Evolutionary conservation across 2,113 vertebrate genomes (phyloP).

Genomic region (Spea multiplicata): DNA sequence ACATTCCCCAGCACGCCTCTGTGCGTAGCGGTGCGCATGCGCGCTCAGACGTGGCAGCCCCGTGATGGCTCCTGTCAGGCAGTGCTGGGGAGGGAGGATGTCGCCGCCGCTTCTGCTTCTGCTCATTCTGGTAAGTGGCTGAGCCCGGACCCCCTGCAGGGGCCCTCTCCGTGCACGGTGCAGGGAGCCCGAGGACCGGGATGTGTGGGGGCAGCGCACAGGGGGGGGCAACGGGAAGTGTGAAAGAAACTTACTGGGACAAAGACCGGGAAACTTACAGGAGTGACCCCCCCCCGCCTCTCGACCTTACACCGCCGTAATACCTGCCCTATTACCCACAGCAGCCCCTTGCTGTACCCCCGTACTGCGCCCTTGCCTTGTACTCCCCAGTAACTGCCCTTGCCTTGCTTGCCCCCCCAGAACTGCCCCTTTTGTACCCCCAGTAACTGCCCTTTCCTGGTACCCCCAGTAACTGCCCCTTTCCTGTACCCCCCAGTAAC

Average conservation of each 20-base stretch:
- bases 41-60: conserved; percentile 38
- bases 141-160: background rate
- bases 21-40: conserved; percentile 26
- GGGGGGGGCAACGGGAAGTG: too few species aligned
- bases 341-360: background rate
- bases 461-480: background rate
- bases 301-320: too few species aligned
- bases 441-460: background rate
- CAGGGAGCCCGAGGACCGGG: background rate
- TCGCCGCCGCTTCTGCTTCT: background rate
- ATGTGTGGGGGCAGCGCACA: background rate
- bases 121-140: conserved; percentile 20
- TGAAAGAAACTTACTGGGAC: too few species aligned
- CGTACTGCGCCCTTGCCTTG: accelerated
- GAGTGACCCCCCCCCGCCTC: background rate
- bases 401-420: too few species aligned
- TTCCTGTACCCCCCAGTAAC: background rate
- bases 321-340: too few species aligned
- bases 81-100: conserved; percentile 6
- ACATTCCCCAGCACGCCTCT: conserved; percentile 24
- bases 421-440: too few species aligned
- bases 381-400: background rate
- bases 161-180: background rate
- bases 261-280: too few species aligned
- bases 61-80: conserved; percentile 34